phyloP scores from a whole-genome alignment of 2,888 invertebrate species.

The Parnassius glacialis region DNA sequence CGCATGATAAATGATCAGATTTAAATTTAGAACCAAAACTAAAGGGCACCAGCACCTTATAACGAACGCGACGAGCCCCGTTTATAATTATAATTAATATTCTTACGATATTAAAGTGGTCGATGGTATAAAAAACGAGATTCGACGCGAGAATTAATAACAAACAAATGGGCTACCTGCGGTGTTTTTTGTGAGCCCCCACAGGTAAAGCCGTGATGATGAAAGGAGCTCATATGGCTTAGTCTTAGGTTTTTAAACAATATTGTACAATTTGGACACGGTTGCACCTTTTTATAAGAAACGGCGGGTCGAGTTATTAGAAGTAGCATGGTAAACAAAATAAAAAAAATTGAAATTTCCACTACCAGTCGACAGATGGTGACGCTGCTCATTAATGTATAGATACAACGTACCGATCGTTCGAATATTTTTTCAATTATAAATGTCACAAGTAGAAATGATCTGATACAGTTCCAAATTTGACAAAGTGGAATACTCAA shows the following conservation, averaged over 20 bases:
- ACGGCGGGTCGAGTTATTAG: conserved; percentile 66
- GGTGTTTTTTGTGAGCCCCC: conserved; percentile 75
- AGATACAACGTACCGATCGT: conserved; percentile 15
- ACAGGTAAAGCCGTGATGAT: conserved; percentile 74
- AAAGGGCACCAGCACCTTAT: conserved; percentile 60
- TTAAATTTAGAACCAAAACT: conserved; percentile 73
- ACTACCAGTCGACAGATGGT: conserved; percentile 71
- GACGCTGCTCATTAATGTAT: conserved; percentile 30
- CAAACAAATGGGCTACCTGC: conserved; percentile 82
- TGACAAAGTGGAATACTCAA: conserved; percentile 34
- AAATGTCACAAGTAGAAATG: conserved; percentile 27
- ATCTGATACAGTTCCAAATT: conserved; percentile 32
- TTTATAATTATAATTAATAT: conserved; percentile 82
- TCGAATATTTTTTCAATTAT: conserved; percentile 14
- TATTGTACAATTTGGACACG: conserved; percentile 74
- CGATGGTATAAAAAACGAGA: conserved; percentile 64
- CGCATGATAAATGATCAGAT: conserved; percentile 79
- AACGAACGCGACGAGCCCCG: conserved; percentile 72
- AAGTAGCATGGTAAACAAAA: conserved; percentile 49
- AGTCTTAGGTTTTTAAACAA: conserved; percentile 76
- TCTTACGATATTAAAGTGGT: conserved; percentile 79
- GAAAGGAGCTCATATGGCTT: conserved; percentile 74
- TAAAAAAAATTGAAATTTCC: conserved; percentile 49
- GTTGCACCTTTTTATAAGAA: conserved; percentile 70
- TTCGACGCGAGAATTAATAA: conserved; percentile 80